These are phyloP conservation scores for Octomys mimax DNA, from an alignment of 2,797 vertebrate species.

Conservation along the genomic window DNA sequence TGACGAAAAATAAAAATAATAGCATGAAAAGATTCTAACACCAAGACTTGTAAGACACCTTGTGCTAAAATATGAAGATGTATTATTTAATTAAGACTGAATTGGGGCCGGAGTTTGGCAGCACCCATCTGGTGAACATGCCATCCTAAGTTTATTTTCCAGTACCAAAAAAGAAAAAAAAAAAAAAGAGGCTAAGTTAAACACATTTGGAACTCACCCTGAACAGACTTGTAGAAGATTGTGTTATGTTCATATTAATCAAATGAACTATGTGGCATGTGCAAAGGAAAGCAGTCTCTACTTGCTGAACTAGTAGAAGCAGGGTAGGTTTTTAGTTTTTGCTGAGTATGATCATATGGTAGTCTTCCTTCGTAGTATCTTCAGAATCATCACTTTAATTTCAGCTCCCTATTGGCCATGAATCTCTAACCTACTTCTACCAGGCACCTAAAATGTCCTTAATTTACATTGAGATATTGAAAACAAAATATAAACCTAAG, in stretches of 20 bases:
- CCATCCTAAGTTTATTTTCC: no score
- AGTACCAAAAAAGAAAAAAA: no score
- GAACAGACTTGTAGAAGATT: background rate
- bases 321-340: background rate
- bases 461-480: slow-evolving; percentile 20
- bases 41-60: background rate
- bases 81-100: background rate
- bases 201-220: background rate
- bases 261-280: background rate
- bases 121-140: no score
- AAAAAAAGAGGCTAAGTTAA: background rate
- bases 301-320: background rate
- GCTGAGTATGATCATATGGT: background rate
- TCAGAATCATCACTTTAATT: slow-evolving; percentile 53
- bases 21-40: background rate
- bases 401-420: slow-evolving; percentile 13
- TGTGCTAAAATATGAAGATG: slow-evolving; percentile 12
- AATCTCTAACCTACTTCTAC: slow-evolving; percentile 16
- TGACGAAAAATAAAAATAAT: no score
- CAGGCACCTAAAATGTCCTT: background rate
- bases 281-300: background rate
- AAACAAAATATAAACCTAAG: slow-evolving; percentile 11
- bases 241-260: slow-evolving; percentile 32
- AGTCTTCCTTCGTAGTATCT: slow-evolving; percentile 22
- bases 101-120: no score